These are phyloP conservation scores for Murina feae DNA, from an alignment of 2,113 vertebrate species.

Conservation along the genomic window DNA sequence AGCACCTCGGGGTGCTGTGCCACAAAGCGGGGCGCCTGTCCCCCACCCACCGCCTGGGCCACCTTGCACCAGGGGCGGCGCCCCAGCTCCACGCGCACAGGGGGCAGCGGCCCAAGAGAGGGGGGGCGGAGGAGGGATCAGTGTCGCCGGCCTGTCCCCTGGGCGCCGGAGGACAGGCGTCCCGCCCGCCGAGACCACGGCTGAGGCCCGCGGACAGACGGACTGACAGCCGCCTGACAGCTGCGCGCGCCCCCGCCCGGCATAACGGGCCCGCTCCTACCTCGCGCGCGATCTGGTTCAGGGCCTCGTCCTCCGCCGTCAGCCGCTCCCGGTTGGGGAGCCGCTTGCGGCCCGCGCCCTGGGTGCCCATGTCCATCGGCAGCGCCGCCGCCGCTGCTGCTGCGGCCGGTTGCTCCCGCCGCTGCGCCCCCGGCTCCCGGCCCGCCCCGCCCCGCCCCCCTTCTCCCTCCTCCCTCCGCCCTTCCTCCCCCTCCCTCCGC, in stretches of 20 bases:
- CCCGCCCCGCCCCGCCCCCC: conserved; percentile 41
- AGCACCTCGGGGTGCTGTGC: background rate
- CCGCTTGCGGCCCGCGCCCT: conserved; percentile 89
- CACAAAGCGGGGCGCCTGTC: background rate
- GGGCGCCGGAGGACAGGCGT: background rate
- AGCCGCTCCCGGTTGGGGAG: conserved; percentile 89
- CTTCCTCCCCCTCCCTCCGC: conserved; percentile 59
- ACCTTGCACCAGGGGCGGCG: background rate
- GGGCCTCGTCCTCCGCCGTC: conserved; percentile 92
- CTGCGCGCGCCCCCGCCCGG: background rate
- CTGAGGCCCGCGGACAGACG: background rate
- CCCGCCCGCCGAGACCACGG: background rate
- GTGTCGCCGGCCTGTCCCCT: background rate
- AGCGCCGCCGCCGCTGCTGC: background rate
- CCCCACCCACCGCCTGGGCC: background rate
- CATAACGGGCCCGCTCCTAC: conserved; percentile 74
- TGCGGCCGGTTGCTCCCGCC: background rate
- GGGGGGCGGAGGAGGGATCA: background rate
- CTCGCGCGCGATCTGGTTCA: conserved; percentile 93
- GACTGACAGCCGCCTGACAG: background rate
- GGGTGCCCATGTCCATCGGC: conserved; percentile 87
- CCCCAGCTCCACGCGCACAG: background rate
- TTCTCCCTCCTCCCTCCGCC: conserved; percentile 57
- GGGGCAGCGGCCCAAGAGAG: background rate
- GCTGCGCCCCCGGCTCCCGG: background rate